Evolutionary conservation across 2,113 vertebrate genomes (phyloP).

Genomic region (Gymnarchus niloticus): DNA sequence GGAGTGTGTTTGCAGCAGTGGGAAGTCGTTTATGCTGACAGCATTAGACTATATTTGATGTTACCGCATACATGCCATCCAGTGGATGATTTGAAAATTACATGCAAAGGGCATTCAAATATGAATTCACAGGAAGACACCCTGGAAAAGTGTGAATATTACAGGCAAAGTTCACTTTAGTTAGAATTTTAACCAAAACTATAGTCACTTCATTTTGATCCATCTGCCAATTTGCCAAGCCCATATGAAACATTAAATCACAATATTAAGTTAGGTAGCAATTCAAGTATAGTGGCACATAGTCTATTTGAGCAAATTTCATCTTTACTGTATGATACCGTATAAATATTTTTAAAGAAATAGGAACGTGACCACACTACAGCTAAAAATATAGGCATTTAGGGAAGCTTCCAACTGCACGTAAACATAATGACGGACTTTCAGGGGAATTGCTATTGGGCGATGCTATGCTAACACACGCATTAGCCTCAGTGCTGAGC

Average conservation of each 20-base stretch:
- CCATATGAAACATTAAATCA: not conserved
- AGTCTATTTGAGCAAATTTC: not conserved
- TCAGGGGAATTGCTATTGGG: not conserved
- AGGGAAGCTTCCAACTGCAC: not conserved
- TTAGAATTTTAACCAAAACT: not conserved
- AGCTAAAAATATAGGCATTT: not conserved
- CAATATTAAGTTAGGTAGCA: not conserved
- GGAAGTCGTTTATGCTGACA: not conserved
- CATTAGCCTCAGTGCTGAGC: not conserved
- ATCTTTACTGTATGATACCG: not conserved
- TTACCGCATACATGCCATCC: constrained; percentile 5
- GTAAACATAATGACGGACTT: not conserved
- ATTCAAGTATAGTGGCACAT: not conserved
- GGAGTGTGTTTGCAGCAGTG: not conserved
- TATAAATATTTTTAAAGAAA: not conserved
- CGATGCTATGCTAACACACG: not conserved
- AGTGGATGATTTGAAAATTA: constrained; percentile 1
- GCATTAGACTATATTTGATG: not conserved
- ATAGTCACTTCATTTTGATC: not conserved
- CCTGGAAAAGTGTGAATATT: too few relatives aligned
- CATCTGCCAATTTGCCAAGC: not conserved
- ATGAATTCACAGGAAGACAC: too few relatives aligned
- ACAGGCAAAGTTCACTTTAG: not conserved
- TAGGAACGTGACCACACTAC: not conserved
- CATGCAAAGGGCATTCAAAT: not conserved